These are phyloP conservation scores for Deroplatys truncata DNA, from an alignment of 2,888 invertebrate species.

Conservation along the genomic window DNA sequence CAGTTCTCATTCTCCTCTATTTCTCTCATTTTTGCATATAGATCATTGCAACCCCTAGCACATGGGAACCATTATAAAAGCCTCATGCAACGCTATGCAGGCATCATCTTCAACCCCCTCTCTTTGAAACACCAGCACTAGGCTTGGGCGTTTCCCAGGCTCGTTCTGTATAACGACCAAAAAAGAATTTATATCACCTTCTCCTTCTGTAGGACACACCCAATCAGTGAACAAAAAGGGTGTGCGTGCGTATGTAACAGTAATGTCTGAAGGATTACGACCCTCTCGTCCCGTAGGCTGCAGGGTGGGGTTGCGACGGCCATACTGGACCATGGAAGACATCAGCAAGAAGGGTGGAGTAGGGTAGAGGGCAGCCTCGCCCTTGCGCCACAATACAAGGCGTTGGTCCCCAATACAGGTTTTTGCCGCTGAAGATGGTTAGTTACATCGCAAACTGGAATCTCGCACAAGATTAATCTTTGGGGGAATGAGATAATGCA, in stretches of 20 bases:
- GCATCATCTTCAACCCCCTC: neutral
- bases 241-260: neutral
- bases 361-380: neutral
- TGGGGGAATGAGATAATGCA: neutral
- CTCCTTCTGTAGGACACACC: neutral
- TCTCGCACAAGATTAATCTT: neutral
- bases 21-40: neutral
- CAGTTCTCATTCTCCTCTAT: neutral
- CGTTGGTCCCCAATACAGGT: conserved; percentile 9
- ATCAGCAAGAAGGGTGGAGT: neutral
- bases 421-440: neutral
- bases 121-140: neutral
- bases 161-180: neutral
- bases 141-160: neutral
- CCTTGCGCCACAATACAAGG: neutral
- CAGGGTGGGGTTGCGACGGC: neutral
- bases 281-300: neutral
- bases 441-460: neutral
- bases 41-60: neutral
- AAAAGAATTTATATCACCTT: neutral
- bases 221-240: neutral
- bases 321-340: conserved; percentile 1
- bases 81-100: neutral
- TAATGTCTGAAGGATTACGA: conserved; percentile 9
- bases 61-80: neutral